These are phyloP conservation scores for Leucosticte australis DNA, from an alignment of 2,113 vertebrate genomes.

Conservation along the genomic window DNA sequence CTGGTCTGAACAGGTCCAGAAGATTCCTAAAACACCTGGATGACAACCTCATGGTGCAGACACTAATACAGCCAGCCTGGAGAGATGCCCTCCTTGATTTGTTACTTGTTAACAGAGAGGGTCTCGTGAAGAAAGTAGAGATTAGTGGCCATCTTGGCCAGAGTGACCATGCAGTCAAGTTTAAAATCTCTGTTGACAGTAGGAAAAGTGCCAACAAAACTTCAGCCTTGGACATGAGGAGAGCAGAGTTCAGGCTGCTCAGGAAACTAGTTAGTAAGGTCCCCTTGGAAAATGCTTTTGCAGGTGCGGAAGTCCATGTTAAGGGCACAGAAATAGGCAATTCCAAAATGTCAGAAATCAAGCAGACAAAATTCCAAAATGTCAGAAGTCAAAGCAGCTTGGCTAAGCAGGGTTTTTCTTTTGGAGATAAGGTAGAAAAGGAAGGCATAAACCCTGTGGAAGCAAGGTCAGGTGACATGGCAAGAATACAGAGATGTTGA, in stretches of 20 bases:
- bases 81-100: neutral
- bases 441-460: neutral
- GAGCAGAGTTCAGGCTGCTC: neutral
- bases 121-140: fast-evolving
- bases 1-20: neutral
- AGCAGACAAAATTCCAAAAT: neutral
- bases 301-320: neutral
- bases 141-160: neutral
- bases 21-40: neutral
- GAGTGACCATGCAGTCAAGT: neutral
- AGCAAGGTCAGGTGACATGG: neutral
- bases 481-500: neutral
- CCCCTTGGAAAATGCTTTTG: neutral
- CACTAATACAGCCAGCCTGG: neutral
- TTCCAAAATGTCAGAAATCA: neutral
- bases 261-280: neutral
- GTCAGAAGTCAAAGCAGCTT: neutral
- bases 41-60: neutral
- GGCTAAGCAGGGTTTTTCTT: neutral
- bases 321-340: neutral
- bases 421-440: neutral
- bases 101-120: neutral
- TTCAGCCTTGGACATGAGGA: neutral
- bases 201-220: neutral
- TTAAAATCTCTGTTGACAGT: neutral